Base-by-base conservation (phyloP, 2,888 invertebrate species). In the Andrena bucephala region DNA sequence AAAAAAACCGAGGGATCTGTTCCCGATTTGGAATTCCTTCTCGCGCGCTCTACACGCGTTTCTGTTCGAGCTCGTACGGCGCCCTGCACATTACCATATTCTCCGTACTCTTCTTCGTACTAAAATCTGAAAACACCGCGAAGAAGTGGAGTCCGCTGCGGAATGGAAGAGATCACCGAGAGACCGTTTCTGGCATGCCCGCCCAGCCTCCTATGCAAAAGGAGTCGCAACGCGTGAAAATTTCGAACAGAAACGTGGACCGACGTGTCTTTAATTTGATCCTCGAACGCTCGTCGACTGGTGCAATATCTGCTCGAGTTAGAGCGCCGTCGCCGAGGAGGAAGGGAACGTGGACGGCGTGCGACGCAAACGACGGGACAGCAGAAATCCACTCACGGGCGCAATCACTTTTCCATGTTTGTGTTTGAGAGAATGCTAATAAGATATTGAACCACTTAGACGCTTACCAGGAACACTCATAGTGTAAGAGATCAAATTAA, bases 401-500 rank as follows among this genome's bases (percentile, higher is more conserved):
- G 70, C 69, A 62, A 80, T 65, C 71, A 79, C 59, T 81, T 81
- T 85, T 77, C 70, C 77, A 81, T 78, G 73, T 72, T 42, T 72
- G 73, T 36, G 75, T 84, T 73, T 62, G 66, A 76, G 75, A 82
- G 72, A 75, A 82, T 62, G 81, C 84, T 69, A 72, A 81, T 77
- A 70, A 78, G 85, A 83, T 85, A 57, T 57, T 13, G 87, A 84
- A 85, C 81, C 83, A 86, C 77, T 85, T 86, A 84, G 85, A 84
- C 84, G 84, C 78, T 86, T 84, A 89, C 81, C 83, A 87, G 84
- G 81, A 82, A 85, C 84, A 82, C 84, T 84, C 81, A 85, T 87
- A 89, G 77, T 89, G 89, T 90, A 89, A 87, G 85, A 83, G 50
- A 82, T 76, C 31, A 84, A 81, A 77, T 77, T 79, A 87, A 84